A percentile compares a stretch with the other conserved stretches of the same genome.
Conservation (phyloP, 1,140 invertebrate genomes). For the Pseudomyrmex gracilis region DNA sequence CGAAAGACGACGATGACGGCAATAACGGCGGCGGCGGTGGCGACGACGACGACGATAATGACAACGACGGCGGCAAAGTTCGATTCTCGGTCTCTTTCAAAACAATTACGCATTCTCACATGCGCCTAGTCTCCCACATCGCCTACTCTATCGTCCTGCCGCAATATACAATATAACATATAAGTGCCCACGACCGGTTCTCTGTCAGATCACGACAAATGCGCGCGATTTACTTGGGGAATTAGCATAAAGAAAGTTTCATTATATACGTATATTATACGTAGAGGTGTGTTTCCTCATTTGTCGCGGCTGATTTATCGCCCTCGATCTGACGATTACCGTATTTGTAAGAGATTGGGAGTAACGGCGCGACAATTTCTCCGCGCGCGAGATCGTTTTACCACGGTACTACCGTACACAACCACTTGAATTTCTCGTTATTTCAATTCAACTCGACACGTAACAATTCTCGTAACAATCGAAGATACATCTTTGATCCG, state of each 20-base stretch:
- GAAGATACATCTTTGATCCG: too few species aligned
- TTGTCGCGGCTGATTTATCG: slow-evolving; percentile 50
- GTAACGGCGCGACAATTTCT: not conserved
- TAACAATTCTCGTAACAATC: too few species aligned
- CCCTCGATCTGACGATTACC: slow-evolving; percentile 20
- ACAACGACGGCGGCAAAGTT: slow-evolving; percentile 62
- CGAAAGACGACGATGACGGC: slow-evolving; percentile 65
- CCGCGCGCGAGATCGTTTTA: not conserved
- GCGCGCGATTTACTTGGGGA: slow-evolving; percentile 30
- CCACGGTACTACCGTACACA: not conserved
- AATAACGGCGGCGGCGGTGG: not conserved
- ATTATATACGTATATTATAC: not conserved
- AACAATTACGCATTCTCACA: slow-evolving; percentile 82
- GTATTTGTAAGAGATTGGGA: slow-evolving; percentile 34
- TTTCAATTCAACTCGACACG: not conserved
- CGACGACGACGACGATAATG: slow-evolving; percentile 37
- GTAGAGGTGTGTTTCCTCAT: slow-evolving; percentile 24
- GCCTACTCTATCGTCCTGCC: slow-evolving; percentile 71
- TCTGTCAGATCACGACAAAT: slow-evolving; percentile 22
- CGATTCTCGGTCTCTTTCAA: slow-evolving; percentile 78
- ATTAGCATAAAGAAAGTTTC: slow-evolving; percentile 52
- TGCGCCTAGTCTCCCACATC: slow-evolving; percentile 79
- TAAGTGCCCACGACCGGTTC: slow-evolving; percentile 42
- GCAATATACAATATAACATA: slow-evolving; percentile 40
- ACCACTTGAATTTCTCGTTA: not conserved